phyloP scores from a whole-genome alignment of 1,140 invertebrate species.

The Temnothorax longispinosus region DNA sequence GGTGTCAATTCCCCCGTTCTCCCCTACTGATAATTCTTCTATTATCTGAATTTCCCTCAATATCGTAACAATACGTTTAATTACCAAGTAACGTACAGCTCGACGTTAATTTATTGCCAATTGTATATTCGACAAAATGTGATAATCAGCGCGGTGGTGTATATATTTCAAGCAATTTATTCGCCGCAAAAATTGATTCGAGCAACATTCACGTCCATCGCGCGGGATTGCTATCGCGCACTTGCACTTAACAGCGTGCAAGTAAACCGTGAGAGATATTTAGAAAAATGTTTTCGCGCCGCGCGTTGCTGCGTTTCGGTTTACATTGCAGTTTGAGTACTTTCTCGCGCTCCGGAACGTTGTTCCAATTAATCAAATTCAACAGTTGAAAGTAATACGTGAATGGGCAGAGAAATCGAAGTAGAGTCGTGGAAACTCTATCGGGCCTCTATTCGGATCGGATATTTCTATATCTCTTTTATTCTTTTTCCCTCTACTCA shows the following conservation, averaged over 20 bases:
- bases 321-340: background rate
- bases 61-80: background rate
- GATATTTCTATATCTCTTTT: background rate
- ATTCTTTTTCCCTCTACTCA: background rate
- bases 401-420: constrained; percentile 29
- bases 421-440: constrained; percentile 1
- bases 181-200: background rate
- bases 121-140: background rate
- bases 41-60: background rate
- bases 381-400: constrained; percentile 41
- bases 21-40: background rate
- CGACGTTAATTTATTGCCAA: constrained; percentile 2
- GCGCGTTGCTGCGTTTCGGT: background rate
- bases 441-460: constrained; percentile 28
- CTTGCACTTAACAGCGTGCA: background rate
- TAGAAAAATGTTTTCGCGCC: background rate
- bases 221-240: background rate
- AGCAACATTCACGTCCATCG: background rate
- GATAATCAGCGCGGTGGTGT: background rate
- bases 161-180: background rate
- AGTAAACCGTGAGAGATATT: constrained; percentile 27
- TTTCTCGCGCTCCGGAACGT: background rate
- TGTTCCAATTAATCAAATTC: constrained; percentile 47
- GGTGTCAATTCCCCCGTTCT: no score
- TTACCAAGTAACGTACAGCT: background rate